These are phyloP conservation scores for Percopsis omiscomaycus DNA, from an alignment of 2,797 vertebrate genomes.

Conservation along the genomic window DNA sequence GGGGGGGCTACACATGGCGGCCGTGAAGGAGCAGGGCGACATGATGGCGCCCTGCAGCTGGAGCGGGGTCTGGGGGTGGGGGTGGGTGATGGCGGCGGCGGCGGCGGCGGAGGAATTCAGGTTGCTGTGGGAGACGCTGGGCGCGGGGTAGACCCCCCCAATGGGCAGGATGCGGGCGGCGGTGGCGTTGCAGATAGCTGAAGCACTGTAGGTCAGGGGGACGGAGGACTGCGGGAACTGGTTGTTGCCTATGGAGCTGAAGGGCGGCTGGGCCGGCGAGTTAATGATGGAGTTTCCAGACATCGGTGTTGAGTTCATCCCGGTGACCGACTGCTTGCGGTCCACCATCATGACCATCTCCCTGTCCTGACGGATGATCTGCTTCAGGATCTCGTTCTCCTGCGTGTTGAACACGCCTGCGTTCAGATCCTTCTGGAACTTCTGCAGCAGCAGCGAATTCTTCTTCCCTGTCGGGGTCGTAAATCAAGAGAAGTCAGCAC, in stretches of 20 bases:
- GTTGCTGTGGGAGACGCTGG: constrained; percentile 84
- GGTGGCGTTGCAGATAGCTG: constrained; percentile 81
- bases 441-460: constrained; percentile 97
- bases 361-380: constrained; percentile 97
- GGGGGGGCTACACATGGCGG: constrained; percentile 87
- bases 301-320: constrained; percentile 83
- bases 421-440: constrained; percentile 99
- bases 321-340: constrained; percentile 82
- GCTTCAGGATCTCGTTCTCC: constrained; percentile 98
- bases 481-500: constrained; percentile 63
- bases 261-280: constrained; percentile 87
- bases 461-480: constrained; percentile 89
- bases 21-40: constrained; percentile 91
- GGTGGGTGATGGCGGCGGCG: constrained; percentile 42
- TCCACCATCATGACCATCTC: constrained; percentile 95
- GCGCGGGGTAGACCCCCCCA: constrained; percentile 80
- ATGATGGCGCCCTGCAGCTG: constrained; percentile 85
- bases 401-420: constrained; percentile 99
- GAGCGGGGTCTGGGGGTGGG: constrained; percentile 79
- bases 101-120: constrained; percentile 81
- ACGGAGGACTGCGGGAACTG: constrained; percentile 86
- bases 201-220: constrained; percentile 82
- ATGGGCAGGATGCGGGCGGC: constrained; percentile 83
- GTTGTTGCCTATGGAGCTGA: constrained; percentile 73
- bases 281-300: constrained; percentile 89